phyloP scores from a whole-genome alignment of 2,113 vertebrate species.

The Saccopteryx leptura region DNA sequence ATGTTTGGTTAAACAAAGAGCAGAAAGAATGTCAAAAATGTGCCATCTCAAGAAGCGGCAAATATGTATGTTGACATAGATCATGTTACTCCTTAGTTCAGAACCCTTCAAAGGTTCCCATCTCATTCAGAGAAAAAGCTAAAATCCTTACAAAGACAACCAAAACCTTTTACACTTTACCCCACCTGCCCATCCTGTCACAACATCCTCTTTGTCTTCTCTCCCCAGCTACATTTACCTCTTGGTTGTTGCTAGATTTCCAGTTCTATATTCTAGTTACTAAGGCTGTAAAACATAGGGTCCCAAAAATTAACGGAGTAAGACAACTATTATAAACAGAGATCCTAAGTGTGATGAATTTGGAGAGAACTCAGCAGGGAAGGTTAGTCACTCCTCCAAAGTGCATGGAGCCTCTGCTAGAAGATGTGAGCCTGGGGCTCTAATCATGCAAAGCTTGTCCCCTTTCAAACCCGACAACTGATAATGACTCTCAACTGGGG shows the following conservation, averaged over 20 bases:
- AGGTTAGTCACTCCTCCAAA: not conserved
- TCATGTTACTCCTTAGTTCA: not conserved
- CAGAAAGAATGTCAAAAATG: not conserved
- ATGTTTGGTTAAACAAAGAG: not conserved
- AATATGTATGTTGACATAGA: not conserved
- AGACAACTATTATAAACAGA: not conserved
- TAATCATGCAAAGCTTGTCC: not conserved
- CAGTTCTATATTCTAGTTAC: not conserved
- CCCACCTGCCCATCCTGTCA: fast-evolving
- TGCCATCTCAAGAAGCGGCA: not conserved
- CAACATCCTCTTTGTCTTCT: not conserved
- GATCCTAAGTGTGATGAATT: not conserved
- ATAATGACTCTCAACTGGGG: not conserved
- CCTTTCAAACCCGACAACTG: not conserved
- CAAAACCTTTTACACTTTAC: not conserved
- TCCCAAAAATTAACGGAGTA: not conserved
- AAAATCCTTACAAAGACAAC: not conserved
- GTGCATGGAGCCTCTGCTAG: not conserved
- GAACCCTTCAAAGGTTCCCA: not conserved
- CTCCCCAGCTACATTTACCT: not conserved
- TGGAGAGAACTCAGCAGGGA: not conserved
- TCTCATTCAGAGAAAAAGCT: not conserved
- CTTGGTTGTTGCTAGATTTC: not conserved
- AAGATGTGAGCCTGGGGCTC: not conserved
- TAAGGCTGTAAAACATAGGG: not conserved